phyloP scores from a whole-genome alignment of 1,140 invertebrate species.

The Parasteatoda tepidariorum region DNA sequence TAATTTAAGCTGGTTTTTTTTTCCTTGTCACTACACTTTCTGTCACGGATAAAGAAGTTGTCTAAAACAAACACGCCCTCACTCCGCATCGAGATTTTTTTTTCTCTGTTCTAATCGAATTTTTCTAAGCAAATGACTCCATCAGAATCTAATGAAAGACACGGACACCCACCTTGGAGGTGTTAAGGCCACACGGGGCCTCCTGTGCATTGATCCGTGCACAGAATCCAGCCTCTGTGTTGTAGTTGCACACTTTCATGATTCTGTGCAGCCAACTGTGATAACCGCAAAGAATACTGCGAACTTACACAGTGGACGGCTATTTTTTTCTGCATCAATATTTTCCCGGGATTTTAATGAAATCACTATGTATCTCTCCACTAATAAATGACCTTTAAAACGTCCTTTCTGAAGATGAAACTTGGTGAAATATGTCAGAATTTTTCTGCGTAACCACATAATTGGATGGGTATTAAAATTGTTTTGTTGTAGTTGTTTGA shows the following conservation, averaged over 20 bases:
- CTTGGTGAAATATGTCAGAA: not conserved
- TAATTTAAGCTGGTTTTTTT: too few species aligned
- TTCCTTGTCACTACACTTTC: too few species aligned
- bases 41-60: too few species aligned
- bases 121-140: not conserved
- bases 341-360: not conserved
- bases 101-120: not conserved
- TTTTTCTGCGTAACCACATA: not conserved
- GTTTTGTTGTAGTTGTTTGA: too few species aligned
- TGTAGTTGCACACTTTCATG: not conserved
- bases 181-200: not conserved
- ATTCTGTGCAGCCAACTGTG: not conserved
- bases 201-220: not conserved
- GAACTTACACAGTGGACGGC: not conserved
- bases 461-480: not conserved
- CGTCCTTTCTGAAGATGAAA: not conserved
- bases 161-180: not conserved
- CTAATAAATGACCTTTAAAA: not conserved
- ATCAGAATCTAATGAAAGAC: not conserved
- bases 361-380: not conserved
- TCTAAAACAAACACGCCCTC: too few species aligned
- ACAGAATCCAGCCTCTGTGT: not conserved
- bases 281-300: not conserved
- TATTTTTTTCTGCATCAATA: not conserved
- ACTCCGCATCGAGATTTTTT: too few species aligned